Evolutionary conservation across 1,140 invertebrate species (phyloP).

Genomic region (Diuraphis noxia): DNA sequence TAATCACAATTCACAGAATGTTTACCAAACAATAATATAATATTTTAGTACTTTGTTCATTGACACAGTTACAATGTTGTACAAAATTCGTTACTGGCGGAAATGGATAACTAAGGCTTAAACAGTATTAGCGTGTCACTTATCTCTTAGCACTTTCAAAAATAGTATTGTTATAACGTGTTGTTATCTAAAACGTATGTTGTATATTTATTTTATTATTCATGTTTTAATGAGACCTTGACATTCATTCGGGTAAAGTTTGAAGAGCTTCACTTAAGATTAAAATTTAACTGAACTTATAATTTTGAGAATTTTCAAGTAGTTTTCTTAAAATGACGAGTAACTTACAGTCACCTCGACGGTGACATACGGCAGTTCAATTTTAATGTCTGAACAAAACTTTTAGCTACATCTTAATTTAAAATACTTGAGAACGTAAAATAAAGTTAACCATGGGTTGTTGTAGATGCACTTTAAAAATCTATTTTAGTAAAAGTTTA

Average conservation of each 20-base stretch:
- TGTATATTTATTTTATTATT: not conserved
- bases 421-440: not conserved
- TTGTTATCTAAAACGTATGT: not conserved
- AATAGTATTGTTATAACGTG: not conserved
- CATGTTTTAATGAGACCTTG: too few species aligned
- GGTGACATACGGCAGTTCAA: not conserved
- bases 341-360: too few species aligned
- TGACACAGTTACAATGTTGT: not conserved
- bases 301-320: too few species aligned
- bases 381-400: not conserved
- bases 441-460: not conserved
- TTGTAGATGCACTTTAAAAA: not conserved
- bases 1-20: not conserved
- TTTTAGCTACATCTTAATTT: not conserved
- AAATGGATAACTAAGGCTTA: not conserved
- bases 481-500: not conserved
- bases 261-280: too few species aligned
- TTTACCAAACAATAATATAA: not conserved
- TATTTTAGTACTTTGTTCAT: not conserved
- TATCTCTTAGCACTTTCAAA: not conserved
- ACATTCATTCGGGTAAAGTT: too few species aligned
- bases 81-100: not conserved
- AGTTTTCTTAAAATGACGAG: not conserved
- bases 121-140: not conserved
- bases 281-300: too few species aligned